A percentile compares a stretch with the other conserved stretches of the same genome.
These are phyloP conservation scores for Spheniscus humboldti DNA, from an alignment of 2,797 vertebrate genomes.

Conservation along the genomic window DNA sequence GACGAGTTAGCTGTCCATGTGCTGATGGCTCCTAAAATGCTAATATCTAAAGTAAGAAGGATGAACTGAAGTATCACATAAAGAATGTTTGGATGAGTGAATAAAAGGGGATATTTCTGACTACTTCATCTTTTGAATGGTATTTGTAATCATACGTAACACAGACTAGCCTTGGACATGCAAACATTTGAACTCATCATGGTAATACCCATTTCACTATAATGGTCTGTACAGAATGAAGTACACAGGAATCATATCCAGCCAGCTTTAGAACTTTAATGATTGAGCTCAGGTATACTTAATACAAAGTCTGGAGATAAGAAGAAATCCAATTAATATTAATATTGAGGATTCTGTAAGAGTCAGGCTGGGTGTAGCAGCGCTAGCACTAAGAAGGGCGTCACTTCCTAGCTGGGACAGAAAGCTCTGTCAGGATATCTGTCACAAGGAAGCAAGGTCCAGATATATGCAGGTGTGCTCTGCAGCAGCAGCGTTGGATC, in stretches of 20 bases:
- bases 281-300: not conserved
- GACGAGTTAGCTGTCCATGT: not conserved
- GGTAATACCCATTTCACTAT: not conserved
- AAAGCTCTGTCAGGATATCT: not conserved
- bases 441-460: not conserved
- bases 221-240: not conserved
- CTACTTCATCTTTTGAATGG: not conserved
- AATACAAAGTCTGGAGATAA: not conserved
- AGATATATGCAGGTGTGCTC: not conserved
- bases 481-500: not conserved
- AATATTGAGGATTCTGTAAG: not conserved
- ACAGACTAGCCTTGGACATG: not conserved
- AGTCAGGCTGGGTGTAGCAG: not conserved
- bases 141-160: not conserved
- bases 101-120: not conserved
- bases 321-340: not conserved
- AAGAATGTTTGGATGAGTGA: not conserved
- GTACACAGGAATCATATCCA: not conserved
- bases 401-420: not conserved
- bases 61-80: not conserved
- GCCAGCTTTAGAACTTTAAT: not conserved
- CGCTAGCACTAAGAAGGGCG: not conserved
- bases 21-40: not conserved
- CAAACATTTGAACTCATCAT: not conserved
- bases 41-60: not conserved